Percentiles rank a stretch among this genome's conserved stretches.
phyloP scores from a whole-genome alignment of 2,113 vertebrate species.

The Falco punctatus region DNA sequence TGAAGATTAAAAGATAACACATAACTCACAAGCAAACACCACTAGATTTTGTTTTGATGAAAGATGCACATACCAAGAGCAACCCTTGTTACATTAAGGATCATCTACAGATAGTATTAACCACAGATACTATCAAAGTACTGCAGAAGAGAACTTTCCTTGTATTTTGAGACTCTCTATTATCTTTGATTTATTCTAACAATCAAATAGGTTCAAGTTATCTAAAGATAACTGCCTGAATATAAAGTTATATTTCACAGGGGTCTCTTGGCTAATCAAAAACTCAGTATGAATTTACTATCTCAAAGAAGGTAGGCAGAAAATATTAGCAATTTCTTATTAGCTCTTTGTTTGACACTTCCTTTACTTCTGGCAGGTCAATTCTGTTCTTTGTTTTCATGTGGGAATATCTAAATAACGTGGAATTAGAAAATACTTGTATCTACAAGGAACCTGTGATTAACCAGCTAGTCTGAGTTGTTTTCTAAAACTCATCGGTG shows the following conservation, averaged over 20 bases:
- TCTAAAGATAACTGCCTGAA: background rate
- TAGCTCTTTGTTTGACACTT: background rate
- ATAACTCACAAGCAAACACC: background rate
- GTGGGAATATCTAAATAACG: background rate
- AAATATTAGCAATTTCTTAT: background rate
- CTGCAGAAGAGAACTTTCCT: background rate
- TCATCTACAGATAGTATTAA: background rate
- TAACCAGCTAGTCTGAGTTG: background rate
- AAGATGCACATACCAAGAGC: background rate
- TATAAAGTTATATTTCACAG: background rate
- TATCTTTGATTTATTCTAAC: background rate
- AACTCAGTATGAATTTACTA: background rate
- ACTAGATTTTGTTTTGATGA: background rate
- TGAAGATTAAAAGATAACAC: background rate
- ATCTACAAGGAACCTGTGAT: background rate
- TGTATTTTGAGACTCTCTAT: background rate
- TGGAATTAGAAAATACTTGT: background rate
- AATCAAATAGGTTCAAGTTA: background rate
- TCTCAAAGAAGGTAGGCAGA: background rate
- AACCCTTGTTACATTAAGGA: background rate
- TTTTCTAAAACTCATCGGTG: background rate
- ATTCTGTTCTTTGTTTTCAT: background rate
- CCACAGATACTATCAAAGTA: background rate
- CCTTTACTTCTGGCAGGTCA: background rate
- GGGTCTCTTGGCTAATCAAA: background rate